These are phyloP conservation scores for Petrocephalus sullivani DNA, from an alignment of 2,797 vertebrate genomes.

Conservation along the genomic window DNA sequence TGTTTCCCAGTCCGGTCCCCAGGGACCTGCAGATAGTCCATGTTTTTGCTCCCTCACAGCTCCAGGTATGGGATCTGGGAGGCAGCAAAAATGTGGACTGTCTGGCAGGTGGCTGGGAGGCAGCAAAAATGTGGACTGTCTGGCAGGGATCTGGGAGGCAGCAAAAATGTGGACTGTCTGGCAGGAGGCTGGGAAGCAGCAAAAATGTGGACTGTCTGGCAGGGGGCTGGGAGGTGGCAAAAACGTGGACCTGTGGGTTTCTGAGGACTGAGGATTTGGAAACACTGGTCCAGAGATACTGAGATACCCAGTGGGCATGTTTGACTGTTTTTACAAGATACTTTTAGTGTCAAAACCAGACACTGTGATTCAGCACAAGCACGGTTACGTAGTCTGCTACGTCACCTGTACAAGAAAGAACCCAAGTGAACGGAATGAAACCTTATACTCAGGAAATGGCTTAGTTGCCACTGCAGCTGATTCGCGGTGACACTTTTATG, in stretches of 20 bases:
- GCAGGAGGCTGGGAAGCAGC: neutral
- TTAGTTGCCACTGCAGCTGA: neutral
- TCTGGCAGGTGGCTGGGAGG: neutral
- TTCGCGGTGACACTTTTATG: slow-evolving; percentile 38
- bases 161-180: neutral
- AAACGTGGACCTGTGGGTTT: neutral
- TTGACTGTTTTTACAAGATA: neutral
- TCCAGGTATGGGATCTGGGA: neutral
- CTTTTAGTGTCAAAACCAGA: neutral
- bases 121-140: neutral
- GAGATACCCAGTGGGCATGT: neutral
- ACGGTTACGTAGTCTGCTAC: neutral
- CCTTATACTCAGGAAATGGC: neutral
- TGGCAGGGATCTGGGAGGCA: no score
- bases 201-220: no score
- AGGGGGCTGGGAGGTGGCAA: no score
- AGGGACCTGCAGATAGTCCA: neutral
- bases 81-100: neutral
- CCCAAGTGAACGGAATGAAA: neutral
- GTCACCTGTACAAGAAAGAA: neutral
- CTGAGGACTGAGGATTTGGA: neutral
- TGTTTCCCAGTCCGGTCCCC: neutral
- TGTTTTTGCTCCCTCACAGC: neutral
- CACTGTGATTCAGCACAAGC: neutral
- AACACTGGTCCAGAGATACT: neutral